Evolutionary conservation across 2,797 vertebrate species (phyloP), one percentile per base, ranked within the genome.

Genomic region (Halcyon leucocephala): DNA sequence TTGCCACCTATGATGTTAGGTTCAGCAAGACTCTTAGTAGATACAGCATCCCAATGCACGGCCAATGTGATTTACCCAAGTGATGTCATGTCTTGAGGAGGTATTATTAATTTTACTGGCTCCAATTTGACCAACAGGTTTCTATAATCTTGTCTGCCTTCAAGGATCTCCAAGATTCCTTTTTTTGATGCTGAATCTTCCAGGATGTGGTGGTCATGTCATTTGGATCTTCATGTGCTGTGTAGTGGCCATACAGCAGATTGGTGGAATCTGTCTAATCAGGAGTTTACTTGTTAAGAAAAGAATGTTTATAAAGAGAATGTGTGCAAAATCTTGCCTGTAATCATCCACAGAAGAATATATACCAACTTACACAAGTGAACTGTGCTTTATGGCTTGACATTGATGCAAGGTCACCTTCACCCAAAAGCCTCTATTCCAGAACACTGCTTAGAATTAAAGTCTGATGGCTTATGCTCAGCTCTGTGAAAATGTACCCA

Each of bases 321-420:
- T 3, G 18, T 31, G 46, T 31, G 46, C 17, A 17, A 58, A 71
- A 20, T 93, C 25, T 60, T 83, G 15, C 44, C 42, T 61, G 9
- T 37, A 52, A 15, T n/a, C 7, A 1, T 39, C 62, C 14, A 29
- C 6, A 58, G 48, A 81, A 62, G 26, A 78, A 41, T 39, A 31
- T 11, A 10, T 19, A 46, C 8, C 31, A 55, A 0, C 6, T 69
- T 44, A 21, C 0, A 4, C 0, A 8, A 65, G 33, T 44, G 31
- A 90, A 44, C 35, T 74, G 22, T 73, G 54, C 20, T 54, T 86
- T 90, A 73, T 89, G 66, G 10, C 54, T 74, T 76, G 21, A 28
- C 12, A 2, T 9, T 82, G 51, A 7, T 69, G 62, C 16, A 65
- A 46, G 44, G 44, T 64, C 61, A 41, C n/a, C 35, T 73, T 69